Evolutionary conservation across 2,113 vertebrate genomes (phyloP), one percentile per base, ranked within the genome.

Genomic region (Stigmatopora nigra): DNA sequence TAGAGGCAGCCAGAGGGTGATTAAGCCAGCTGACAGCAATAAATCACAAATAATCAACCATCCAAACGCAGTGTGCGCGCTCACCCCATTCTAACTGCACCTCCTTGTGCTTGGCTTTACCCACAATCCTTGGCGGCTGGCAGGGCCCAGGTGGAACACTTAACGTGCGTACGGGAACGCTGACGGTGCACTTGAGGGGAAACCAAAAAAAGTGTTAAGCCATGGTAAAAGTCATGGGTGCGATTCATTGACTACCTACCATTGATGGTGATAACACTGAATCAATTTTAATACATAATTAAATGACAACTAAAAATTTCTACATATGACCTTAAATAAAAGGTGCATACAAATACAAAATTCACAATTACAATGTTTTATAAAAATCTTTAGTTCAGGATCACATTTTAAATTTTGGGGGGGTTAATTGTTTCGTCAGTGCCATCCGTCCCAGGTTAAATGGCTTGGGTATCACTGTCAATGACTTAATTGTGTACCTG

Each of bases 61-160:
- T 35, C 36, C 48, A 17, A 81, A 72, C 59, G 19, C 25, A 20
- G 46, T 1, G 6, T 65, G 44, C 55, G 31, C 16, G 76, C 89
- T 93, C 82, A 99, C 97, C 94, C 97, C 97, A 99, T 55, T 96
- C 92, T 64, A 99, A 88, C 83, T 93, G 92, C 63, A 98, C 90
- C 71, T 97, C 97, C 89, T 93, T 94, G 91, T 99, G 97, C 89
- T 94, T 97, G 53, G 93, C 92, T 90, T 93, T 96, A 66, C 94
- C 95, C 82, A 94, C 72, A 47, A 94, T 87, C 70, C 93, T 83
- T 0, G 94, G 94, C 0, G 93, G 91, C 67, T 90, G 92, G 82
- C 96, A 98, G 55, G 78, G 91, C 10, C 93, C 93, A 7, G 96
- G 97, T 8, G 93, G 94, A 52, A 96, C 88, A 63, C 93, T 94